Base-by-base conservation (phyloP, 2,113 vertebrate species). In the Eulacestoma nigropectus region DNA sequence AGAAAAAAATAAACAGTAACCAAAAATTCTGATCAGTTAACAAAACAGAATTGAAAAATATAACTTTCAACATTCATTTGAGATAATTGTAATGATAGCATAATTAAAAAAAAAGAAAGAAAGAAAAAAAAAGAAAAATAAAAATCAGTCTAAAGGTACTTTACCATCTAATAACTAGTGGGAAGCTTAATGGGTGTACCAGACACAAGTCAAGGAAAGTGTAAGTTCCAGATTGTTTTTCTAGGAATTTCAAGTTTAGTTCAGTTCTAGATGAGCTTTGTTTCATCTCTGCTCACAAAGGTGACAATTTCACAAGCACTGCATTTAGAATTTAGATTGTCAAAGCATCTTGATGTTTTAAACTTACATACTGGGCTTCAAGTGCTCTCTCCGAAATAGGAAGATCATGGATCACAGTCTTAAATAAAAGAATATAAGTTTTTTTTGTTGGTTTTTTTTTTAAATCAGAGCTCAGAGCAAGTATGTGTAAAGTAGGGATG, bases 61-160 rank as follows among this genome's bases (percentile, higher is more conserved):
- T 4, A 4, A 9, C 53, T 91, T 80, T 44, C 41, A 73, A 59
- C 3, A 26, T 62, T 73, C 50, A 52, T 69, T 73, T 89, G 13
- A 59, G 7, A 13, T 46, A 32, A 68, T 27, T 76, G 7, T 2
- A 60, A 62, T 50, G 3, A 69, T 14, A n/a, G 1, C 3, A 35
- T 22, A 70, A 25, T 16, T n/a, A 13, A 16, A 16, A 42, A 16
- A 16, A 16, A 16, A 42, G 16, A 42, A 42, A 42, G 16, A 42
- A 42, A 41, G 11, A 8, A 8, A 22, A 16, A 6, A 6, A n/a
- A 17, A 9, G 1, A 12, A 6, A 17, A 27, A 42, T 1, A 22
- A 16, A 62, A 39, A 37, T n/a, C 4, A 35, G 2, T 42, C 26
- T 37, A 44, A n/a, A 81, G 13, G 42, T 56, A 25, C 23, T 73